phyloP scores from a whole-genome alignment of 2,113 vertebrate species.

The Cariama cristata region DNA sequence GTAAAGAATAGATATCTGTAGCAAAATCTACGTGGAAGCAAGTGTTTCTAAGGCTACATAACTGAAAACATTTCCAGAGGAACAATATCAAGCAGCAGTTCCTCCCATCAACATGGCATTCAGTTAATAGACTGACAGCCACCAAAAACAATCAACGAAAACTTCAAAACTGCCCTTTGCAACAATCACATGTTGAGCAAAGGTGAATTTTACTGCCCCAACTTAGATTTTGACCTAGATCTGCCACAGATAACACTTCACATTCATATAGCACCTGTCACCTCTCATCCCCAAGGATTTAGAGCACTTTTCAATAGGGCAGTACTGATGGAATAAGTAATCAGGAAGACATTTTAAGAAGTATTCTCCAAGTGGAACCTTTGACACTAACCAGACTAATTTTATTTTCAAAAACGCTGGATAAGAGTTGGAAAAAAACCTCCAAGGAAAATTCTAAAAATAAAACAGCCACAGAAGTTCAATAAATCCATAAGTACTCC shows the following conservation, averaged over 20 bases:
- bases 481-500: not conserved
- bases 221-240: conserved; percentile 39
- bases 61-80: not conserved
- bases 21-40: not conserved
- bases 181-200: not conserved
- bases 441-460: not conserved
- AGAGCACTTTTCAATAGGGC: not conserved
- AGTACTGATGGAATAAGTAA: not conserved
- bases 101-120: not conserved
- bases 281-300: not conserved
- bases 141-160: not conserved
- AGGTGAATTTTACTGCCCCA: not conserved
- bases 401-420: not conserved
- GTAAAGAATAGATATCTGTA: not conserved
- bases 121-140: not conserved
- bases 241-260: conserved; percentile 13
- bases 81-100: not conserved
- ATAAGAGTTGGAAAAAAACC: not conserved
- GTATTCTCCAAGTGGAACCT: not conserved
- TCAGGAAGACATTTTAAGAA: not conserved
- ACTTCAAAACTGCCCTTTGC: not conserved
- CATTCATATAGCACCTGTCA: not conserved
- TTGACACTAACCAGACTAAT: not conserved
- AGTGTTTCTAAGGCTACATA: not conserved
- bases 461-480: not conserved